Evolutionary conservation across 2,113 vertebrate genomes (phyloP), one percentile per base, ranked within the genome.

Genomic region (Trichomycterus rosablanca): DNA sequence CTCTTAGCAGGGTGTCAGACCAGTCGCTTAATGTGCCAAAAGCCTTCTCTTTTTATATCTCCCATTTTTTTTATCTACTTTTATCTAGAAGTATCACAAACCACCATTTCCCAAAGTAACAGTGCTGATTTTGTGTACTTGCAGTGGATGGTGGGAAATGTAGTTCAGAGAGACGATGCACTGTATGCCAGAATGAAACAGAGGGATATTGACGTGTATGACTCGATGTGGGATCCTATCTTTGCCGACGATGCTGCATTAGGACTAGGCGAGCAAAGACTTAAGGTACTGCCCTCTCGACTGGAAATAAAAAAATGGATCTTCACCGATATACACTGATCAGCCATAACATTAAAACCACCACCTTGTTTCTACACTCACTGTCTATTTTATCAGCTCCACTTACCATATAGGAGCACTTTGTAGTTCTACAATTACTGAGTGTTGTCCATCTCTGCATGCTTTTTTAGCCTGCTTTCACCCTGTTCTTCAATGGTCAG

Each of bases 111-210:
- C 60, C 26, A 16, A 83, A 85, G 85, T 89, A 87, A 88, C 85
- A 79, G 81, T 88, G 81, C 84, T 88, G 82, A 87, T 88, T 88
- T 88, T 88, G 87, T 89, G 86, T 89, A 86, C 86, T 89, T 89
- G 83, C 87, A 89, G 87, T 89, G 87, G 87, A 84, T 89, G 86
- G 84, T 88, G 87, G 87, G 87, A 85, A 89, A 88, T 89, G 87
- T 89, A 89, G 86, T 83, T 89, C 87, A 89, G 86, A 89, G 87
- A 87, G 87, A 89, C 84, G 87, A 89, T 88, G 81, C 85, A 85
- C 84, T 89, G 84, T 89, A 89, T 89, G 87, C 87, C 86, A 87
- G 86, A 89, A 89, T 89, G 87, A 89, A 89, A 89, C 87, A 89
- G 87, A 89, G 86, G 87, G 87, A 89, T 85, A 88, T 89, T 89